phyloP scores from a whole-genome alignment of 1,140 invertebrate species.

The Dryas iulia region DNA sequence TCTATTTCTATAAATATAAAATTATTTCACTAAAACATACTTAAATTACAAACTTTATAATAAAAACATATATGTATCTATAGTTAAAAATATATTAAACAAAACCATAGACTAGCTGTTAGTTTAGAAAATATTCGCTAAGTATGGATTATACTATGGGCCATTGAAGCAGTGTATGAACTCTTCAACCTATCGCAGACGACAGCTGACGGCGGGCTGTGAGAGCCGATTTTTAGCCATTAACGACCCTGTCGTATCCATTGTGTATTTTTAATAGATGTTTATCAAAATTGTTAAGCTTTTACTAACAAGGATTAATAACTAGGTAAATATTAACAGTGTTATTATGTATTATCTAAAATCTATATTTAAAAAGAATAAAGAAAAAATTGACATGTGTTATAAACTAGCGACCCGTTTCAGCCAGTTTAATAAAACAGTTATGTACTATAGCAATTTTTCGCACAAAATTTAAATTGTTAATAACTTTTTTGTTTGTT shows the following conservation, averaged over 20 bases:
- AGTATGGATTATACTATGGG: constrained; percentile 65
- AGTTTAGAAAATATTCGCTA: constrained; percentile 24
- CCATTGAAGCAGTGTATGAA: constrained; percentile 40
- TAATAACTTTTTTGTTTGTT: too few species aligned
- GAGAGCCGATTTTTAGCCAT: constrained; percentile 51
- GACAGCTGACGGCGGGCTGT: constrained; percentile 60
- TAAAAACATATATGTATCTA: background rate
- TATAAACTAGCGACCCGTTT: too few species aligned
- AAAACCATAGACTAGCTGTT: background rate
- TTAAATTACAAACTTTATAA: too few species aligned
- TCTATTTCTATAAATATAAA: too few species aligned
- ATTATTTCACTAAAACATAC: too few species aligned
- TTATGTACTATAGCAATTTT: too few species aligned
- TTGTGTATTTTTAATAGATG: constrained; percentile 28
- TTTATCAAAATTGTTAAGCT: constrained; percentile 20
- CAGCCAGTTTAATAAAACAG: too few species aligned
- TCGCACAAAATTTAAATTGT: too few species aligned
- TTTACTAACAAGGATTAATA: constrained; percentile 7
- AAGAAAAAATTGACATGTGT: background rate
- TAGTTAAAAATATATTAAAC: background rate
- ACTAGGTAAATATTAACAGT: background rate
- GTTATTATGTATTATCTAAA: background rate
- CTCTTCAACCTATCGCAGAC: constrained; percentile 60
- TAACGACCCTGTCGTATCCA: constrained; percentile 49
- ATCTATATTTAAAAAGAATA: background rate